These are phyloP conservation scores for Athene noctua DNA, from an alignment of 2,113 vertebrate species.

Conservation along the genomic window DNA sequence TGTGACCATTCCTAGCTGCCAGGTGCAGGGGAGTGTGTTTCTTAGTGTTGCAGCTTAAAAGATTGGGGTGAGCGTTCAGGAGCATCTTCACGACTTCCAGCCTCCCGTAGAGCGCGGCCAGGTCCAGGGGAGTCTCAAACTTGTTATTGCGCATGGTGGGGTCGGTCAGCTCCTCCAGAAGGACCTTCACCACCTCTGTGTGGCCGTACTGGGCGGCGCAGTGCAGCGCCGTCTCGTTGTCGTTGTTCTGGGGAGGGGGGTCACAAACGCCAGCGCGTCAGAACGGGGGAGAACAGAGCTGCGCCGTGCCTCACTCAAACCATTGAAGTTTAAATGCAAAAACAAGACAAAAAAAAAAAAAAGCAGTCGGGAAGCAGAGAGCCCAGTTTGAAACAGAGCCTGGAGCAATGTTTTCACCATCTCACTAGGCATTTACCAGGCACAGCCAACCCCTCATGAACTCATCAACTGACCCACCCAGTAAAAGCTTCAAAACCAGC, in stretches of 20 bases:
- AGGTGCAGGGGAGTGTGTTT: constrained; percentile 95
- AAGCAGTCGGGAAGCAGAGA: not conserved
- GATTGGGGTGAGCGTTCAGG: constrained; percentile 92
- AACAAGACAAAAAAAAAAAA: not conserved
- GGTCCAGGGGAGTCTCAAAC: constrained; percentile 94
- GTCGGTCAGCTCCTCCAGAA: constrained; percentile 96
- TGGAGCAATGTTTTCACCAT: not conserved
- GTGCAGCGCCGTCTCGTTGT: constrained; percentile 97
- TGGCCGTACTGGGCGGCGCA: constrained; percentile 97
- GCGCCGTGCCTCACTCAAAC: not conserved
- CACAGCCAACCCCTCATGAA: not conserved
- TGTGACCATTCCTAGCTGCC: constrained; percentile 93
- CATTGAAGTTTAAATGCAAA: constrained; percentile 60
- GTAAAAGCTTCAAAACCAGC: not conserved
- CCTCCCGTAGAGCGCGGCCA: constrained; percentile 93
- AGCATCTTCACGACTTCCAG: constrained; percentile 97
- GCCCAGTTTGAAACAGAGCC: not conserved
- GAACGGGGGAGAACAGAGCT: not conserved
- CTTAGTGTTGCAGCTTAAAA: constrained; percentile 92
- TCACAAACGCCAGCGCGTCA: not conserved
- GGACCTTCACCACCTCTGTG: constrained; percentile 89
- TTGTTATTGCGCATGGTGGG: constrained; percentile 99
- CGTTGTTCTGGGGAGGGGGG: constrained; percentile 85
- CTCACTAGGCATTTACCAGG: not conserved
- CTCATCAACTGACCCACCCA: not conserved